phyloP scores from a whole-genome alignment of 2,888 invertebrate genomes.

The Coenonympha glycerion region DNA sequence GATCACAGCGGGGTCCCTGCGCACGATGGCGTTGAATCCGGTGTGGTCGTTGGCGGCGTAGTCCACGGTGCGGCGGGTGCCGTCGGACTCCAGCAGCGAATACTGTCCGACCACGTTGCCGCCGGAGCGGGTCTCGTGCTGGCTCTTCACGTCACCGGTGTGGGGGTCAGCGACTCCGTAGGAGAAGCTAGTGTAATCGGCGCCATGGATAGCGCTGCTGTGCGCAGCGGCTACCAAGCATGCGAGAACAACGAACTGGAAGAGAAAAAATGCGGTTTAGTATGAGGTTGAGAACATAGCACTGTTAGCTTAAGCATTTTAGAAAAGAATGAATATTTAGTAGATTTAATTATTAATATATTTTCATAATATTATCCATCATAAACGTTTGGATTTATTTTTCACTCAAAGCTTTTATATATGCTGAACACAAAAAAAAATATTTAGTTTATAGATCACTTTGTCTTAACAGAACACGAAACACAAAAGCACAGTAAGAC shows the following conservation, averaged over 20 bases:
- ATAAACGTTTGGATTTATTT: no score
- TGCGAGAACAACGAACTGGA: constrained; percentile 66
- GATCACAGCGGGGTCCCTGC: constrained; percentile 60
- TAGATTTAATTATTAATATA: no score
- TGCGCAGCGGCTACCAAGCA: constrained; percentile 61
- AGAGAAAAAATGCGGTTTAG: constrained; percentile 34
- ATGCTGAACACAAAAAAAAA: no score
- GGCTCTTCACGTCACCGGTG: constrained; percentile 70
- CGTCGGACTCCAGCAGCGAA: constrained; percentile 76
- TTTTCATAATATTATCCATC: no score
- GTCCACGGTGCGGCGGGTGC: constrained; percentile 79
- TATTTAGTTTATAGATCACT: no score
- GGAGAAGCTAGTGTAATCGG: constrained; percentile 63
- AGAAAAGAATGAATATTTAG: neutral
- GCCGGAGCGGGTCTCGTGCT: constrained; percentile 78
- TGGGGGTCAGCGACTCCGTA: constrained; percentile 66
- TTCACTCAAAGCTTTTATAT: no score
- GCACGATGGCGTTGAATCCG: constrained; percentile 76
- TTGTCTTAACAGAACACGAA: no score
- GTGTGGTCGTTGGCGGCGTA: constrained; percentile 73
- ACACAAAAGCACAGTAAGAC: no score
- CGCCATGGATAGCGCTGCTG: constrained; percentile 58
- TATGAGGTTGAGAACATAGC: neutral
- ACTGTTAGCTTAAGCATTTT: no score
- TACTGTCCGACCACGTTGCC: constrained; percentile 76